Conservation (phyloP, 2,797 vertebrate species). For the Bovichtus variegatus region DNA sequence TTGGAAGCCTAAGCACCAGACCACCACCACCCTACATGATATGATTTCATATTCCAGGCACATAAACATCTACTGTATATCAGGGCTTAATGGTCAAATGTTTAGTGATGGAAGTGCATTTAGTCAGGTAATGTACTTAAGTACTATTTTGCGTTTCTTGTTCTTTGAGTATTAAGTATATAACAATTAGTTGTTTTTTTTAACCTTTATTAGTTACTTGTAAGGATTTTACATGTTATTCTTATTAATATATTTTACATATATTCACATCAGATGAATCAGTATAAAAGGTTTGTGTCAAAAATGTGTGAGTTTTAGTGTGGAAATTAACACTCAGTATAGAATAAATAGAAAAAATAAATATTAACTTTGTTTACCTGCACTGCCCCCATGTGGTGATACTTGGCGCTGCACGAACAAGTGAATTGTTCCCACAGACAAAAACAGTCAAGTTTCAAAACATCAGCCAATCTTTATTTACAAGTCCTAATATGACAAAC, state of each 20-base stretch:
- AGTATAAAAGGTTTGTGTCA: background rate
- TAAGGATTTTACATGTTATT: background rate
- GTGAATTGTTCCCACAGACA: background rate
- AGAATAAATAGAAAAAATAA: background rate
- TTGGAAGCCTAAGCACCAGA: too few species aligned
- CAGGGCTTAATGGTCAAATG: background rate
- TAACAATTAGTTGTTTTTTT: background rate
- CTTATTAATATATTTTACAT: too few species aligned
- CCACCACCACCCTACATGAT: too few species aligned
- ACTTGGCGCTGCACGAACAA: background rate
- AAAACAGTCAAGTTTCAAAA: constrained; percentile 58
- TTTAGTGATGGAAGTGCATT: background rate
- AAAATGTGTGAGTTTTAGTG: background rate
- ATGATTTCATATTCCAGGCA: background rate
- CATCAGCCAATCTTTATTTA: constrained; percentile 81
- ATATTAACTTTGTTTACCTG: background rate
- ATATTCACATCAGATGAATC: background rate
- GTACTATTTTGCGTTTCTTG: background rate
- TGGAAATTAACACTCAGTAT: background rate
- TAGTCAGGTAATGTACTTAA: background rate
- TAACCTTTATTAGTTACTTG: background rate
- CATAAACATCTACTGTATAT: background rate
- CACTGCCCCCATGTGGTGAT: constrained; percentile 51
- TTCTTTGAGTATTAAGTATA: background rate
- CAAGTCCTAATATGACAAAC: constrained; percentile 66